Base-by-base conservation (phyloP, 2,888 invertebrate genomes). In the Anoplius nigerrimus region DNA sequence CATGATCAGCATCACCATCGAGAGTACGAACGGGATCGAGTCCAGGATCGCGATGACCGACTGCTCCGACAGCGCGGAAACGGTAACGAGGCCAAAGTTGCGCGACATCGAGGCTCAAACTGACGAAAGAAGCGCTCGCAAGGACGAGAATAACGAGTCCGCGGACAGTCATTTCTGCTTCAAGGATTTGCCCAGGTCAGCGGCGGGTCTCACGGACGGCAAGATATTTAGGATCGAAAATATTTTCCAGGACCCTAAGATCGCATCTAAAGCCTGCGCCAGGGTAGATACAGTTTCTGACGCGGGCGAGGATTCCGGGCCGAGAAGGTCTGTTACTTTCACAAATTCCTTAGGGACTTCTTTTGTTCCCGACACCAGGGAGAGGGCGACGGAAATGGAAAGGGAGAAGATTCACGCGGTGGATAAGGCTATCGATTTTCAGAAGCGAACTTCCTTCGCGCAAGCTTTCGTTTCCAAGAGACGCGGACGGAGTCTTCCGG, bases 201-300 rank as follows among this genome's bases (percentile, higher is more conserved):
- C 72, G 16, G 63, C 64, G 1, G 66, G 71, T 52, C 85, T 84
- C 27, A 71, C 78, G n/a, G 86, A 86, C 46, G 71, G 71, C 18
- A 80, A 76, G 45, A 78, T 80, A 3, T 86, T 86, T 46, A 81
- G 84, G 58, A 84, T 86, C 59, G 84, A 86, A 58, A 86, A 85
- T 66, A 83, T 86, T 45, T 84, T 85, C 53, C 75, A 82, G 34
- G 82, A 84, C 53, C 77, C 82, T 18, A 75, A 66, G 22, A 74
- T 72, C 48, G 48, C 43, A 0, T 45, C 66, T 8, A 75, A 68
- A 48, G 63, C 18, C n/a, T 59, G 58, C 34, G 52, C 74, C n/a
- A 74, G 57, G 16, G 62, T 69, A 13, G 75, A 81, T 21, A 71
- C 65, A 15, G 21, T 72, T 22, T 60, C 55, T 15, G 67, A 78